Percentiles rank a stretch among this genome's conserved stretches.
phyloP scores from a whole-genome alignment of 2,888 invertebrate genomes.

The Brachylomia viminalis region DNA sequence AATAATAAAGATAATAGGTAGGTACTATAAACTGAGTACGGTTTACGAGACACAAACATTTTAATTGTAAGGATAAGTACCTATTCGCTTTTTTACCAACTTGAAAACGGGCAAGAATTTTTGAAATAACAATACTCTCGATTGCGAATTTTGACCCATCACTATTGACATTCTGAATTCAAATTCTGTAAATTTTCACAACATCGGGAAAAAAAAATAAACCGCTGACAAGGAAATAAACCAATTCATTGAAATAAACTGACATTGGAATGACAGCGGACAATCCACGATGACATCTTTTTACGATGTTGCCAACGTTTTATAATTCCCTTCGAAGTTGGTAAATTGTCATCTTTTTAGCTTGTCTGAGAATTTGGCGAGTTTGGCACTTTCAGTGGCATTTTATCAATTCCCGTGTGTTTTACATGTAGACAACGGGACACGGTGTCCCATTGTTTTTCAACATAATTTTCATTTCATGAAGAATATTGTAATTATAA shows the following conservation, averaged over 20 bases:
- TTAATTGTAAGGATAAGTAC: background rate
- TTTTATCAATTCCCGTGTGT: background rate
- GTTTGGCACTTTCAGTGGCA: background rate
- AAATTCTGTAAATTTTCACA: background rate
- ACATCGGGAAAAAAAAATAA: background rate
- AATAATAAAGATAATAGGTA: background rate
- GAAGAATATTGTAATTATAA: background rate
- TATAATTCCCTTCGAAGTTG: background rate
- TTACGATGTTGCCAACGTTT: slow-evolving; percentile 26
- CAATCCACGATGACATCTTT: background rate
- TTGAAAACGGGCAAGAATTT: background rate
- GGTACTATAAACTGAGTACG: background rate
- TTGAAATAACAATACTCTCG: slow-evolving; percentile 1
- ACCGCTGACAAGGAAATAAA: background rate
- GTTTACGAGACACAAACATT: background rate
- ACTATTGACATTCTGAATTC: slow-evolving; percentile 30
- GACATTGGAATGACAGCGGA: background rate
- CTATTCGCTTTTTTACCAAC: background rate
- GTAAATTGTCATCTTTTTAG: background rate
- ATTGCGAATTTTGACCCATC: slow-evolving; percentile 12
- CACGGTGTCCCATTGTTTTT: background rate
- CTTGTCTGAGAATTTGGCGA: background rate
- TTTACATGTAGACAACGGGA: background rate
- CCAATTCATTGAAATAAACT: too few relatives aligned
- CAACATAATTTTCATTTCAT: background rate